phyloP scores from a whole-genome alignment of 2,113 vertebrate species.

The Leucoraja erinaceus region DNA sequence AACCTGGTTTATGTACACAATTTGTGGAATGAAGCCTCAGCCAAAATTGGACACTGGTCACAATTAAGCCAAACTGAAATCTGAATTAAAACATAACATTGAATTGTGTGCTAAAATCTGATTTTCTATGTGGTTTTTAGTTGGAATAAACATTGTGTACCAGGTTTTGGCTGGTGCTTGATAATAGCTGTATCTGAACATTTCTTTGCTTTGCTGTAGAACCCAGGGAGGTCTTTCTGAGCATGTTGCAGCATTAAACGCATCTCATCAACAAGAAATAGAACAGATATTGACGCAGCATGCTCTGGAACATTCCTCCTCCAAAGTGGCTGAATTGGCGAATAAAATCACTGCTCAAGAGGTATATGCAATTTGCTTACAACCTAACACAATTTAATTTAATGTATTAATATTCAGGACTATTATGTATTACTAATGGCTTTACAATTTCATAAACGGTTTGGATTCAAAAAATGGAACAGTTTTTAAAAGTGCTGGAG shows the following conservation, averaged over 20 bases:
- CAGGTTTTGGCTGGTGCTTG: not conserved
- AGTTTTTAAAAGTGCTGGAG: too few relatives aligned
- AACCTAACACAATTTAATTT: not conserved
- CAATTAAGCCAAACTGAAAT: not conserved
- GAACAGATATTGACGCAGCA: conserved; percentile 66
- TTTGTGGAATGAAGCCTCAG: not conserved
- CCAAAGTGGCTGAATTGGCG: conserved; percentile 71
- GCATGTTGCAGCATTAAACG: conserved; percentile 62
- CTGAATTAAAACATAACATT: not conserved
- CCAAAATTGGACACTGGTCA: not conserved
- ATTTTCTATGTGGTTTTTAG: not conserved
- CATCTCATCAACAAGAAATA: conserved; percentile 64
- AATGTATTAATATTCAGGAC: not conserved
- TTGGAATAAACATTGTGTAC: not conserved
- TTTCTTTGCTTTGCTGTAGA: conserved; percentile 51
- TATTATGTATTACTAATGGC: not conserved
- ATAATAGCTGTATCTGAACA: conserved; percentile 23
- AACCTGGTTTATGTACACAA: not conserved
- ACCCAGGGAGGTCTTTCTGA: conserved; percentile 57
- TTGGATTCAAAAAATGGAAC: not conserved
- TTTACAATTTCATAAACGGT: not conserved
- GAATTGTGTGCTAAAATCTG: not conserved
- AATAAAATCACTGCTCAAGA: conserved; percentile 72
- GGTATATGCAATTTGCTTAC: conserved; percentile 51
- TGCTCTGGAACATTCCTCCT: conserved; percentile 74